Evolutionary conservation across 2,888 invertebrate species (phyloP).

Genomic region (Campoplex nolae): DNA sequence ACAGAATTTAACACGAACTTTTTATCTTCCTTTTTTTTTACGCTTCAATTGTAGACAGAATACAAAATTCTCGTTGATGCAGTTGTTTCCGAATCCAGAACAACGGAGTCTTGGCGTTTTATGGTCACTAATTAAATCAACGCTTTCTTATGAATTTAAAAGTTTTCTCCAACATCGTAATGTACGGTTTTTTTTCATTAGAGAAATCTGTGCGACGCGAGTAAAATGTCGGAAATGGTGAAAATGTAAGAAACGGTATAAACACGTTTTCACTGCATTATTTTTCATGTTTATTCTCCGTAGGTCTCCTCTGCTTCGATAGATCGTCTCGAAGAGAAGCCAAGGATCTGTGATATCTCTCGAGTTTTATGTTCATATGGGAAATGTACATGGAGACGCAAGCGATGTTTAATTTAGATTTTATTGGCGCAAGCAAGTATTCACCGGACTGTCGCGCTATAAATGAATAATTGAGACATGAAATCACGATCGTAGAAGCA

Average conservation of each 20-base stretch:
- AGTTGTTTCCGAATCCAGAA: neutral
- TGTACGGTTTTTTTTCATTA: neutral
- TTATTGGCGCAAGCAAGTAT: neutral
- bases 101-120: neutral
- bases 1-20: neutral
- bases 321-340: neutral
- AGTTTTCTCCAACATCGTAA: neutral
- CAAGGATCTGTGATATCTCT: neutral
- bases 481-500: neutral
- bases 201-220: neutral
- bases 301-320: neutral
- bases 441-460: neutral
- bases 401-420: neutral
- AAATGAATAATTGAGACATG: neutral
- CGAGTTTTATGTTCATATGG: neutral
- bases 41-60: neutral
- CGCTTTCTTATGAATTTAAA: neutral
- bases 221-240: neutral
- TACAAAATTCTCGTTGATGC: neutral
- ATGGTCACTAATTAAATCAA: neutral
- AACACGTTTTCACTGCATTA: neutral
- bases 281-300: neutral
- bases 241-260: neutral
- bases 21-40: neutral
- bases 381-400: neutral